Conservation (phyloP, 2,888 invertebrate genomes). For the Sphaerophoria rueppellii region DNA sequence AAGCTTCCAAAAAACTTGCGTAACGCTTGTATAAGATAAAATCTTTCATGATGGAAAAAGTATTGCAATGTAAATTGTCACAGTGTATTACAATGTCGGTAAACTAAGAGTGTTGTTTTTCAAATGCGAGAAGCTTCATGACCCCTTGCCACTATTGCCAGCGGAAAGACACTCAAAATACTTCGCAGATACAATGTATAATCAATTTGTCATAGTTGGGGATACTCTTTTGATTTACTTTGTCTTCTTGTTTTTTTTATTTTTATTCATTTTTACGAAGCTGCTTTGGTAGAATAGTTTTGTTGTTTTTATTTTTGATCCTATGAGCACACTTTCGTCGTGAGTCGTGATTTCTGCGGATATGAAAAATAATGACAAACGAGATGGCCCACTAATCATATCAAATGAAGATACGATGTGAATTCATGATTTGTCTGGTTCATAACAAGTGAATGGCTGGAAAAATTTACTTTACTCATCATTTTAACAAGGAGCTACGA, state of each 20-base stretch:
- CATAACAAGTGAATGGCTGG: no score
- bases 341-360: conserved; percentile 64
- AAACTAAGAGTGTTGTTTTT: not conserved
- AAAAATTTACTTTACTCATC: no score
- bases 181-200: conserved; percentile 61
- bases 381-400: conserved; percentile 32
- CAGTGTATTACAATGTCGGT: no score
- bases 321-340: conserved; percentile 60
- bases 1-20: no score
- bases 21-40: no score
- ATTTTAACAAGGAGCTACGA: no score
- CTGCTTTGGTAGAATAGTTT: no score
- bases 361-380: conserved; percentile 48
- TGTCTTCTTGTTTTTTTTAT: conserved; percentile 2
- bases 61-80: no score
- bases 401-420: conserved; percentile 2
- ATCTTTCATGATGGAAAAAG: no score
- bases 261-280: no score
- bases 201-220: conserved; percentile 69
- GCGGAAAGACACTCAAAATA: conserved; percentile 29
- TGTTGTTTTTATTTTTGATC: not conserved
- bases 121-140: conserved; percentile 25
- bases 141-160: not conserved
- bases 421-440: no score
- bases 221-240: conserved; percentile 36